Evolutionary conservation across 1,140 invertebrate genomes (phyloP).

Genomic region (Atta cephalotes): DNA sequence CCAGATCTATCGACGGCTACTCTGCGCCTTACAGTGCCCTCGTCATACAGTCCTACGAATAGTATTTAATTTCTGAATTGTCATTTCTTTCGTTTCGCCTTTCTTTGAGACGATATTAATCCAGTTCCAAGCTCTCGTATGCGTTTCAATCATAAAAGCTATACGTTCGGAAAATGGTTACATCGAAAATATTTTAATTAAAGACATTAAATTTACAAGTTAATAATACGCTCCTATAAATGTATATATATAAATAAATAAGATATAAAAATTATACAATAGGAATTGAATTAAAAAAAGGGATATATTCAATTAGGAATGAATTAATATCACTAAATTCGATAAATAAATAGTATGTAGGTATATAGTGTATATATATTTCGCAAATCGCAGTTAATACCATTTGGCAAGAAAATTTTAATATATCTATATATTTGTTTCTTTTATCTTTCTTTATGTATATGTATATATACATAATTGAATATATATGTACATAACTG

Average conservation of each 20-base stretch:
- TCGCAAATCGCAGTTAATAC: slow-evolving; percentile 8
- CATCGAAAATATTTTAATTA: slow-evolving; percentile 14
- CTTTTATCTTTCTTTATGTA: not conserved
- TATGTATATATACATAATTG: not conserved
- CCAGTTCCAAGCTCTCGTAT: slow-evolving; percentile 42
- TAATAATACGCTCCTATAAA: not conserved
- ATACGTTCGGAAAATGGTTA: slow-evolving; percentile 45
- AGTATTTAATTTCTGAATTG: slow-evolving; percentile 78
- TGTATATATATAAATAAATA: not conserved
- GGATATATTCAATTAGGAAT: slow-evolving; percentile 3
- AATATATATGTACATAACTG: not conserved
- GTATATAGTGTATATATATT: not conserved
- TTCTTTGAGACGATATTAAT: slow-evolving; percentile 63
- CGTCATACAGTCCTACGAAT: slow-evolving; percentile 82
- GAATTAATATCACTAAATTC: slow-evolving; percentile 21
- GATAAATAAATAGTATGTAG: not conserved
- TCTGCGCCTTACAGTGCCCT: slow-evolving; percentile 83
- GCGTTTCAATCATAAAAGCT: slow-evolving; percentile 51
- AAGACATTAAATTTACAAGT: not conserved
- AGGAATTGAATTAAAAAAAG: not conserved
- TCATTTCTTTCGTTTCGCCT: slow-evolving; percentile 74
- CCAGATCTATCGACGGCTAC: slow-evolving; percentile 83
- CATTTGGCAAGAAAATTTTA: not conserved
- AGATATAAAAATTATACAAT: slow-evolving; percentile 3
- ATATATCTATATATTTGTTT: not conserved